These are phyloP conservation scores for Nasua narica DNA, from an alignment of 2,797 vertebrate genomes.

Conservation along the genomic window DNA sequence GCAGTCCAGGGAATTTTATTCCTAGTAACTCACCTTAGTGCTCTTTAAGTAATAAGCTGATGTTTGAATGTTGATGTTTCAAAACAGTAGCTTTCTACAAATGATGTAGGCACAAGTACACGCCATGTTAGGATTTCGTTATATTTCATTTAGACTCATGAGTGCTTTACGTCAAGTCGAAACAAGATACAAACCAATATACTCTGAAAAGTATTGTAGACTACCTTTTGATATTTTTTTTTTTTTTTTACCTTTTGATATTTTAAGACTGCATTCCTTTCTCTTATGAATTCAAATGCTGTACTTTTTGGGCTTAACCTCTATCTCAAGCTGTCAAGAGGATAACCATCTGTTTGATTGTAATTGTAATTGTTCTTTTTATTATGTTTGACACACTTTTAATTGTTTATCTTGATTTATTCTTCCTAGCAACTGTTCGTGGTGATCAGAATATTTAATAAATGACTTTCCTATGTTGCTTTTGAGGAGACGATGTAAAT, in stretches of 20 bases:
- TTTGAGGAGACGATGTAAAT: neutral
- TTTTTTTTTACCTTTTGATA: neutral
- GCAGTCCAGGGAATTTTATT: neutral
- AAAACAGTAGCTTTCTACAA: neutral
- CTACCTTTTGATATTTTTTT: neutral
- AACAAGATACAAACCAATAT: neutral
- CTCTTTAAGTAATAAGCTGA: neutral
- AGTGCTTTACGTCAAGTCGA: neutral
- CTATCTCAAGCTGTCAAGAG: slow-evolving; percentile 43
- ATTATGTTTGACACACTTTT: slow-evolving; percentile 50
- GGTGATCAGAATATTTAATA: slow-evolving; percentile 41
- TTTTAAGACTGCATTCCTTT: neutral
- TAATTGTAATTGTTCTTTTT: slow-evolving; percentile 24
- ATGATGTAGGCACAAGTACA: neutral
- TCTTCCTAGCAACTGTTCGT: neutral
- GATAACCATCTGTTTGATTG: slow-evolving; percentile 3
- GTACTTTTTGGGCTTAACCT: neutral
- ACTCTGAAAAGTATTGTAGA: neutral
- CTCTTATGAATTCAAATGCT: slow-evolving; percentile 16
- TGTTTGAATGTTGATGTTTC: neutral
- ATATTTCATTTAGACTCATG: neutral
- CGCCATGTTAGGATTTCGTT: neutral
- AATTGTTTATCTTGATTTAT: slow-evolving; percentile 58
- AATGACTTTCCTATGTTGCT: neutral
- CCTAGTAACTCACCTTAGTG: neutral